Percentiles rank a stretch among this genome's conserved stretches.
These are phyloP conservation scores for Takifugu flavidus DNA, from an alignment of 2,113 vertebrate genomes.

Conservation along the genomic window DNA sequence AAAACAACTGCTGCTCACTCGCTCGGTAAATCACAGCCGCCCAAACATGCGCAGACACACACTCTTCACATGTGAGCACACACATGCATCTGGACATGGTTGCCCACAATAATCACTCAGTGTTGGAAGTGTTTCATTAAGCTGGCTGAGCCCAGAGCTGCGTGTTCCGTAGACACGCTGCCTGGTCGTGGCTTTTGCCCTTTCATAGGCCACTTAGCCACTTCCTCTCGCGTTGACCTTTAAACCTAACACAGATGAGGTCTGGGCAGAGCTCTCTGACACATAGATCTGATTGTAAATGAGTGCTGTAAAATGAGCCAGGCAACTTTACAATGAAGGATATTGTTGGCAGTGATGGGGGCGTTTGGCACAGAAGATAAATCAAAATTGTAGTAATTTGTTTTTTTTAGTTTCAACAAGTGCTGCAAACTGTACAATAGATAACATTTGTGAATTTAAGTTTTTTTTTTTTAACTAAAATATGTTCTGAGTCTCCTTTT, in stretches of 20 bases:
- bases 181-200: slow-evolving; percentile 40
- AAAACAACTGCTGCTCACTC: slow-evolving; percentile 97
- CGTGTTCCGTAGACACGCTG: slow-evolving; percentile 70
- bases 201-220: slow-evolving; percentile 72
- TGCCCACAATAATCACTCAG: slow-evolving; percentile 48
- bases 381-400: slow-evolving; percentile 18
- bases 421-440: neutral
- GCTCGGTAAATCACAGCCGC: slow-evolving; percentile 76
- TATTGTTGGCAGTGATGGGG: slow-evolving; percentile 35
- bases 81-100: slow-evolving; percentile 9
- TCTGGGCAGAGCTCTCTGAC: slow-evolving; percentile 41
- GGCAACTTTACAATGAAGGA: slow-evolving; percentile 45
- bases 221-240: slow-evolving; percentile 75
- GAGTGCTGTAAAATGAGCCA: slow-evolving; percentile 44
- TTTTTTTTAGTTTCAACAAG: slow-evolving; percentile 14
- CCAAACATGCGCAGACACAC: neutral
- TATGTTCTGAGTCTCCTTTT: neutral
- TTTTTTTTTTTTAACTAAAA: slow-evolving; percentile 10
- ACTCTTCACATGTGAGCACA: slow-evolving; percentile 5
- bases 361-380: slow-evolving; percentile 37
- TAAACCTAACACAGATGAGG: slow-evolving; percentile 59
- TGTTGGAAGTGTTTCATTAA: slow-evolving; percentile 79
- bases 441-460: neutral
- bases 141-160: slow-evolving; percentile 65
- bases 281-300: slow-evolving; percentile 55